Evolutionary conservation across 2,797 vertebrate species (phyloP).

Genomic region (Paratrypauchen microcephalus): DNA sequence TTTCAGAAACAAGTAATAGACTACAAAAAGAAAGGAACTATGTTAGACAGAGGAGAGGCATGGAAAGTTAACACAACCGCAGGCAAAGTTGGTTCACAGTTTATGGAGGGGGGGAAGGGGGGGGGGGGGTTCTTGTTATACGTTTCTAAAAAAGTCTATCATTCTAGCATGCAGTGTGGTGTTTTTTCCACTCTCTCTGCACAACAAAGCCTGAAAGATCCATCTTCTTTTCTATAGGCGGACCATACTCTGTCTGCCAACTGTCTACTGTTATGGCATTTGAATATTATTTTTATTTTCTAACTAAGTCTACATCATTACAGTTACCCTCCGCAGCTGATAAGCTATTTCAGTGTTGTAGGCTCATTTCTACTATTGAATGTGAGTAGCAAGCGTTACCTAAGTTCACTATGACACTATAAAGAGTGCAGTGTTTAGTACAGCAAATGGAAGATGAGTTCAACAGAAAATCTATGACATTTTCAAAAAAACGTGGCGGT

Average conservation of each 20-base stretch:
- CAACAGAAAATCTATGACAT: slow-evolving; percentile 40
- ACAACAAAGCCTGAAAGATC: slow-evolving; percentile 86
- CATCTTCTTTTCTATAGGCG: slow-evolving; percentile 65
- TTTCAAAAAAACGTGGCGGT: not conserved
- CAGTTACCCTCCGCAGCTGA: slow-evolving; percentile 60
- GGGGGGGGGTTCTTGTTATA: slow-evolving; percentile 73
- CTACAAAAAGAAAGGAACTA: slow-evolving; percentile 68
- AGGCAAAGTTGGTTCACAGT: slow-evolving; percentile 68
- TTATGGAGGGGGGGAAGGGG: slow-evolving; percentile 53
- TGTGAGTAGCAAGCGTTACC: slow-evolving; percentile 43
- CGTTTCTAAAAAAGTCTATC: slow-evolving; percentile 84
- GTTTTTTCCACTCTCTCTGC: slow-evolving; percentile 86
- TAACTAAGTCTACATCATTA: slow-evolving; percentile 70
- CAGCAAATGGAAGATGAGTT: slow-evolving; percentile 39
- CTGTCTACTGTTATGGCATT: slow-evolving; percentile 76
- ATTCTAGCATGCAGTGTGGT: slow-evolving; percentile 99
- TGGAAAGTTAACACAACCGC: slow-evolving; percentile 73
- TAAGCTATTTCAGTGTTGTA: slow-evolving; percentile 57
- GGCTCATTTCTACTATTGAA: slow-evolving; percentile 15
- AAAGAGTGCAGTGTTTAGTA: slow-evolving; percentile 20
- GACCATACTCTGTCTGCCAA: slow-evolving; percentile 85
- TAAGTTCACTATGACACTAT: slow-evolving; percentile 30
- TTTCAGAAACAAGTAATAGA: slow-evolving; percentile 36
- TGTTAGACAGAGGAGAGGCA: slow-evolving; percentile 64
- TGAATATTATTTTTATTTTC: slow-evolving; percentile 52